Evolutionary conservation across 2,888 invertebrate genomes (phyloP).

Genomic region (Sarcophaga variegata): DNA sequence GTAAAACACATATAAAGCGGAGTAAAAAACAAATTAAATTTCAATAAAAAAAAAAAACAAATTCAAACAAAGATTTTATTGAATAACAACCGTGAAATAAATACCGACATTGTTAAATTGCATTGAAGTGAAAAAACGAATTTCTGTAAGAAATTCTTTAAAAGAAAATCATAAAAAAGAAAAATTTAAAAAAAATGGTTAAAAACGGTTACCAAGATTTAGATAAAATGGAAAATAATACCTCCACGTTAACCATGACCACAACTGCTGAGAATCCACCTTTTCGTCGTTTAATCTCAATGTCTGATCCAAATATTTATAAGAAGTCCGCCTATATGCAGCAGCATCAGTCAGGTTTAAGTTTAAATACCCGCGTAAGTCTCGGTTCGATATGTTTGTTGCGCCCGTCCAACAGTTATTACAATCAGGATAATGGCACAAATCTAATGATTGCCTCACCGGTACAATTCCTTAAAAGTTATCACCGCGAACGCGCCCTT

Average conservation of each 20-base stretch:
- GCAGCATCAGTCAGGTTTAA: slow-evolving; percentile 63
- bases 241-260: neutral
- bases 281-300: slow-evolving; percentile 61
- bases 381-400: slow-evolving; percentile 63
- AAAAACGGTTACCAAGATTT: slow-evolving; percentile 72
- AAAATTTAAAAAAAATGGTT: neutral
- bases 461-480: slow-evolving; percentile 19
- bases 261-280: neutral
- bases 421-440: slow-evolving; percentile 12
- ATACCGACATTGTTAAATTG: neutral
- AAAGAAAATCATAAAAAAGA: slow-evolving; percentile 8
- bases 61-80: slow-evolving; percentile 18
- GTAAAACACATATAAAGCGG: slow-evolving; percentile 21
- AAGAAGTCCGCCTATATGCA: slow-evolving; percentile 41
- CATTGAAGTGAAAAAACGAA: neutral
- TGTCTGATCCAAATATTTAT: slow-evolving; percentile 69
- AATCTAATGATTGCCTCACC: slow-evolving; percentile 20
- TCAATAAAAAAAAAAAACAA: neutral
- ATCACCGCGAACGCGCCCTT: slow-evolving; percentile 71
- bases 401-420: slow-evolving; percentile 40
- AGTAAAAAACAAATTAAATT: slow-evolving; percentile 17
- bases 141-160: neutral
- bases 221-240: slow-evolving; percentile 57
- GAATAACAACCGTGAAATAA: slow-evolving; percentile 11
- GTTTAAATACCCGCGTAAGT: slow-evolving; percentile 65